Evolutionary conservation across 53 echinoderm and acorn worm genomes (phyloP).

Genomic region (Stichopus horrens): DNA sequence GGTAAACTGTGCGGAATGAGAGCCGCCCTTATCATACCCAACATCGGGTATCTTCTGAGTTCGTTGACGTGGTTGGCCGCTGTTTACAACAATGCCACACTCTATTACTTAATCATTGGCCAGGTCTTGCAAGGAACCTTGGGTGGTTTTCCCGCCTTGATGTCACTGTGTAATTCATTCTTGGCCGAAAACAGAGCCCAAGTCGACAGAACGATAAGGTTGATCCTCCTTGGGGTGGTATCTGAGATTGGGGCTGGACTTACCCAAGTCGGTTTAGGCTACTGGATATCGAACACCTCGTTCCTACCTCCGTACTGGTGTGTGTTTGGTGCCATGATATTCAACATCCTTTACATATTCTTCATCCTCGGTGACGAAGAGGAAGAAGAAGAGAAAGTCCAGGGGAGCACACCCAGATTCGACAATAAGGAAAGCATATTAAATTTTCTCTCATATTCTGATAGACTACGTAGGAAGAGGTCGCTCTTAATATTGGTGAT

Average conservation of each 20-base stretch:
- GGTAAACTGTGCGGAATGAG: constrained; percentile 68
- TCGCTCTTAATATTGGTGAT: constrained; percentile 16
- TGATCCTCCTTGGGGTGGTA: constrained; percentile 67
- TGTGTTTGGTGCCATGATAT: constrained; percentile 37
- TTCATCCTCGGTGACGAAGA: constrained; percentile 11
- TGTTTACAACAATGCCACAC: constrained; percentile 50
- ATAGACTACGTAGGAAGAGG: constrained; percentile 3
- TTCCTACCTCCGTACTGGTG: constrained; percentile 41
- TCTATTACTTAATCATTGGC: constrained; percentile 69
- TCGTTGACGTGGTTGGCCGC: constrained; percentile 55
- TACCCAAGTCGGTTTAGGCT: constrained; percentile 61
- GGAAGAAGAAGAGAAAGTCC: background rate
- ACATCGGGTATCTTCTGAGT: constrained; percentile 65
- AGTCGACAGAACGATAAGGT: constrained; percentile 60
- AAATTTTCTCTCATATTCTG: constrained; percentile 5
- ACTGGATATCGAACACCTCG: constrained; percentile 26
- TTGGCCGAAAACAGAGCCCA: constrained; percentile 64
- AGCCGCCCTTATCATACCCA: constrained; percentile 68
- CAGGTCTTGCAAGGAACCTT: constrained; percentile 64
- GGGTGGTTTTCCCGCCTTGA: constrained; percentile 66
- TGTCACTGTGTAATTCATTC: constrained; percentile 71
- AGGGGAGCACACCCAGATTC: background rate
- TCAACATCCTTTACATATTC: constrained; percentile 29
- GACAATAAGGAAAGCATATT: constrained; percentile 12
- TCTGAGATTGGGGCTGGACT: constrained; percentile 67